Evolutionary conservation across 2,888 invertebrate species (phyloP).

Genomic region (Rhagium mordax): DNA sequence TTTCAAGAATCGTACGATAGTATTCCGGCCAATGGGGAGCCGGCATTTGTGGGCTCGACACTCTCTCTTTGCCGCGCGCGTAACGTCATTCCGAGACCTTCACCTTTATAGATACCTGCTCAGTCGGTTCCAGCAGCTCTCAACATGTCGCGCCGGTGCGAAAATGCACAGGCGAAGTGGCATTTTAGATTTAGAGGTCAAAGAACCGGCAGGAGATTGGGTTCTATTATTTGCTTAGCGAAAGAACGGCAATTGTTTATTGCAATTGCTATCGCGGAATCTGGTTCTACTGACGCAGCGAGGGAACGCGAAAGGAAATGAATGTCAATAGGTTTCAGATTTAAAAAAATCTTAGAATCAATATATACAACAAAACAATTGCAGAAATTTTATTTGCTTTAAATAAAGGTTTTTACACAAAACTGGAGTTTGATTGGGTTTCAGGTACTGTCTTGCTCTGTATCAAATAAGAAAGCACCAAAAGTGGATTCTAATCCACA

Average conservation of each 20-base stretch:
- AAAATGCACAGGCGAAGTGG: background rate
- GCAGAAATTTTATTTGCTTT: too few species aligned
- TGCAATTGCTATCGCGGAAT: background rate
- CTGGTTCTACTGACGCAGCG: too few species aligned
- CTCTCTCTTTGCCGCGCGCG: conserved; percentile 38
- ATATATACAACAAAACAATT: too few species aligned
- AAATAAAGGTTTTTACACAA: too few species aligned
- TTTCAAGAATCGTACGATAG: conserved; percentile 48
- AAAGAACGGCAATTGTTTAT: too few species aligned
- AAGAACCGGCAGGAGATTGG: conserved; percentile 1
- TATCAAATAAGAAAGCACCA: too few species aligned
- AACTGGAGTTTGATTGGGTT: too few species aligned
- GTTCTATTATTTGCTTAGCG: background rate
- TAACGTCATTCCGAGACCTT: conserved; percentile 51
- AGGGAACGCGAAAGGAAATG: too few species aligned
- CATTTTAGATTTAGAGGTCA: conserved; percentile 15
- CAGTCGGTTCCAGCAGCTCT: conserved; percentile 18
- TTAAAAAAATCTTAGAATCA: too few species aligned
- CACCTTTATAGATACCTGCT: conserved; percentile 48
- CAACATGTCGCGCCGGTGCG: conserved; percentile 23
- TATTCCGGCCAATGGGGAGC: conserved; percentile 45
- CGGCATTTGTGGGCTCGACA: conserved; percentile 50
- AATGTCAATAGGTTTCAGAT: too few species aligned
- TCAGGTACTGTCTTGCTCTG: too few species aligned
- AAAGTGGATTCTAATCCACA: too few species aligned